Percentiles rank a stretch among this genome's conserved stretches.
phyloP scores from a whole-genome alignment of 2,113 vertebrate species.

The Ranitomeya imitator region DNA sequence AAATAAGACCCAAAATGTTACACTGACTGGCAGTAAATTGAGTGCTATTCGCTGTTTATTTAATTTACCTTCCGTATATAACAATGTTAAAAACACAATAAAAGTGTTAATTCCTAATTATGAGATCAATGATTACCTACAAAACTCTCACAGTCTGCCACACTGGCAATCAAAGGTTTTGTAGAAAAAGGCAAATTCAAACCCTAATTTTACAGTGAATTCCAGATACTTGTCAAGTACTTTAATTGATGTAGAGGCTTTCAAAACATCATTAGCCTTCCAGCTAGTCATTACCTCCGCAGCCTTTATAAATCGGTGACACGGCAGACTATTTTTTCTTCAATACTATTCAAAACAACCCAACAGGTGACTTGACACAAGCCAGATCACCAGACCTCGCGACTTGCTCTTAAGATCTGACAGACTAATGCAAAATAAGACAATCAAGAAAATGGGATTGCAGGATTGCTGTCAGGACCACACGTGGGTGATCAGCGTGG shows the following conservation, averaged over 20 bases:
- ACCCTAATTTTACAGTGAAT: conserved; percentile 72
- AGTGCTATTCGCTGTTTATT: neutral
- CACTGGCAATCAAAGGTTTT: neutral
- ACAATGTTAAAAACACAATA: neutral
- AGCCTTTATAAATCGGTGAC: conserved; percentile 99
- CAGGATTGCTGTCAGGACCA: conserved; percentile 59
- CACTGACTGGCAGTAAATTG: neutral
- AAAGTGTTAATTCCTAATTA: neutral
- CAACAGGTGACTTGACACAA: conserved; percentile 69
- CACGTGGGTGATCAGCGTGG: conserved; percentile 51
- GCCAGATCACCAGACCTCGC: conserved; percentile 57
- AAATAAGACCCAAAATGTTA: neutral
- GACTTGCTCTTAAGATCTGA: conserved; percentile 71
- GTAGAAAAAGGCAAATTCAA: neutral
- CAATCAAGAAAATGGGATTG: conserved; percentile 73
- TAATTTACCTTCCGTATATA: neutral
- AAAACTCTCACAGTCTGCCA: neutral
- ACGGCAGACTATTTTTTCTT: conserved; percentile 71
- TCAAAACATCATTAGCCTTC: conserved; percentile 96
- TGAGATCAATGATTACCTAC: neutral
- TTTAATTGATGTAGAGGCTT: conserved; percentile 83
- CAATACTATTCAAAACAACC: conserved; percentile 75
- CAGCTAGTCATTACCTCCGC: conserved; percentile 95
- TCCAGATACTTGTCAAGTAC: conserved; percentile 70
- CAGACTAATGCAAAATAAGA: conserved; percentile 69